A percentile compares a stretch with the other conserved stretches of the same genome.
Conservation (phyloP, 2,797 vertebrate genomes). For the Lepus townsendii region DNA sequence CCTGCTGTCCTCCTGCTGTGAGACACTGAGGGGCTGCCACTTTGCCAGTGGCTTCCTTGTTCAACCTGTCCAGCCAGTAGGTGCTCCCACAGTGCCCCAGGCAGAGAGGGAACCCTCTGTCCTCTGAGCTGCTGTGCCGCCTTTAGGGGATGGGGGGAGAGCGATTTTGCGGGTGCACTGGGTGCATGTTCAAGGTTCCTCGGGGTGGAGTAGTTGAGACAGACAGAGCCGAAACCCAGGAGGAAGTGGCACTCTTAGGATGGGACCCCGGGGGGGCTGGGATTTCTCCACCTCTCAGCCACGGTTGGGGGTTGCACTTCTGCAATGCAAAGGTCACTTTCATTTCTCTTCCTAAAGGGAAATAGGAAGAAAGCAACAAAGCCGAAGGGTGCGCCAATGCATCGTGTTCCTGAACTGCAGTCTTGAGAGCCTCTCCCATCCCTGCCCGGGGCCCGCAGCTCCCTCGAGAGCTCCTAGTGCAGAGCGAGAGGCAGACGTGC, state of each 20-base stretch:
- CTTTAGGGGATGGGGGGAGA: background rate
- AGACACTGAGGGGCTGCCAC: background rate
- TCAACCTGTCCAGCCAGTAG: background rate
- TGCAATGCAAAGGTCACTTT: conserved; percentile 9
- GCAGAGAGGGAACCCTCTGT: background rate
- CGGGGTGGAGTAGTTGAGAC: background rate
- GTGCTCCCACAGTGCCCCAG: too few species aligned
- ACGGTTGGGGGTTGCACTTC: conserved; percentile 26
- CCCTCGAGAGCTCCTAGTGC: background rate
- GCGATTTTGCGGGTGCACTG: background rate
- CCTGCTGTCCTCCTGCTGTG: too few species aligned
- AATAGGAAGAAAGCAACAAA: conserved; percentile 48
- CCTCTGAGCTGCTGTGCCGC: background rate
- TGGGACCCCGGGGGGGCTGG: background rate
- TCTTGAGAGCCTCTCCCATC: background rate
- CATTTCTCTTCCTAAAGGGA: conserved; percentile 58
- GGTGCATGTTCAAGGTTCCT: background rate
- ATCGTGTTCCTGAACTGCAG: accelerated
- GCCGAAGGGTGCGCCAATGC: background rate
- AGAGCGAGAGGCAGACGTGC: background rate
- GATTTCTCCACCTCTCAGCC: conserved; percentile 1
- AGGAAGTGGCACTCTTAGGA: background rate
- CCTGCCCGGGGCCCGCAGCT: too few species aligned
- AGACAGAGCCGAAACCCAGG: background rate
- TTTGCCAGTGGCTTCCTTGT: background rate